Conservation (phyloP, 2,888 invertebrate genomes). For the Latrodectus hesperus region DNA sequence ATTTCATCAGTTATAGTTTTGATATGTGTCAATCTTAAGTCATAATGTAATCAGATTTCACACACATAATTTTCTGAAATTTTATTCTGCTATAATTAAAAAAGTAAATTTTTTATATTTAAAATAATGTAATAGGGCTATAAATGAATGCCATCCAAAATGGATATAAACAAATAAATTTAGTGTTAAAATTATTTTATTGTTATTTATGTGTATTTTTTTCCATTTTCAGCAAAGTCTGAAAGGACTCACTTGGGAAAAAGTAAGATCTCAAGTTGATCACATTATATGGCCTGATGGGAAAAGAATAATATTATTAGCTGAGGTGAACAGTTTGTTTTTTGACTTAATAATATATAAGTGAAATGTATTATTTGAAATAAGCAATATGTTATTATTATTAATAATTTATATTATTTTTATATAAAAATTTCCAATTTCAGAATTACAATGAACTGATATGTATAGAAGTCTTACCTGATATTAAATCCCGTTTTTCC, state of each 20-base stretch:
- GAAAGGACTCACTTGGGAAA: conserved; percentile 96
- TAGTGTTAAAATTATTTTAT: too few relatives aligned
- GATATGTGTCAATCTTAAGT: too few relatives aligned
- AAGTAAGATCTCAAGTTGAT: conserved; percentile 97
- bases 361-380: background rate
- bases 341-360: background rate
- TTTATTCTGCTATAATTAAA: conserved; percentile 79
- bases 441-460: background rate
- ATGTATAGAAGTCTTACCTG: background rate
- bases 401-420: background rate
- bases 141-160: background rate
- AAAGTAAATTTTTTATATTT: background rate
- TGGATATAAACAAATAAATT: too few relatives aligned
- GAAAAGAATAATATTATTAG: conserved; percentile 92
- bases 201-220: background rate
- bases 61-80: background rate
- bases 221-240: conserved; percentile 83
- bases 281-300: conserved; percentile 99
- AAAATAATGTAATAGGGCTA: background rate
- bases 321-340: conserved; percentile 79
- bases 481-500: background rate
- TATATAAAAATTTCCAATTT: background rate
- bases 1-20: too few relatives aligned
- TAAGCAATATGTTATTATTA: background rate
- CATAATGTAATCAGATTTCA: background rate